Evolutionary conservation across 1,140 invertebrate genomes (phyloP), one percentile per base, ranked within the genome.

Genomic region (Hormaphis cornu): DNA sequence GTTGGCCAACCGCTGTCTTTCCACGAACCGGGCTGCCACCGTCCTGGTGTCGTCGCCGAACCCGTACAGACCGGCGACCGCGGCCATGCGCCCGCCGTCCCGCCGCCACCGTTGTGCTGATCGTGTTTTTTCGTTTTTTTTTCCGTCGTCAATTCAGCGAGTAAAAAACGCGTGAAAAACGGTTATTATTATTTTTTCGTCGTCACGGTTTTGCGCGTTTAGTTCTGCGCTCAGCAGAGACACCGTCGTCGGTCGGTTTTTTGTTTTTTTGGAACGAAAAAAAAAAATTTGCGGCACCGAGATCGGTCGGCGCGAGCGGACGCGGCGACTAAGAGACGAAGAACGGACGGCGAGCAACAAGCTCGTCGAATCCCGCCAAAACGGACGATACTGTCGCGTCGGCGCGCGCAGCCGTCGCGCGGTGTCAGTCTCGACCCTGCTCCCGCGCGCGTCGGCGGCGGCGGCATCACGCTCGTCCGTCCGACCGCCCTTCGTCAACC

Each of bases 31-130:
- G 46, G 73, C 70, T 35, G 72, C 72, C 48, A 72, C 70, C 16
- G 74, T 73, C 59, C 75, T 70, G 22, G 72, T 72, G 70, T 80
- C 79, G 75, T 80, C 79, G 74, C 79, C 78, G 72, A 80, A 76
- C 50, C 78, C 78, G 71, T 80, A 80, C 18, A 80, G 77, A 70
- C 79, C 79, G 61, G 78, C 79, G 48, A 80, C 77, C 28, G 78
- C 79, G 28, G 79, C 79, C 79, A 80, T 80, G 33, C 50, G 69
- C 33, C 54, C 37, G 24, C 70, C 46, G 42, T 20, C 16, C 24
- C 22, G 56, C n/a, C 48, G 59, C 63, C 53, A 58, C 52, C 28
- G 33, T 30, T 35, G 1, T 20, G 33, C 12, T 24, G 33, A 35
- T n/a, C n/a, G n/a, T n/a, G n/a, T 53, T 53, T 26, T 26, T 28